These are phyloP conservation scores for Pluvialis apricaria DNA, from an alignment of 2,113 vertebrate species.

Conservation along the genomic window DNA sequence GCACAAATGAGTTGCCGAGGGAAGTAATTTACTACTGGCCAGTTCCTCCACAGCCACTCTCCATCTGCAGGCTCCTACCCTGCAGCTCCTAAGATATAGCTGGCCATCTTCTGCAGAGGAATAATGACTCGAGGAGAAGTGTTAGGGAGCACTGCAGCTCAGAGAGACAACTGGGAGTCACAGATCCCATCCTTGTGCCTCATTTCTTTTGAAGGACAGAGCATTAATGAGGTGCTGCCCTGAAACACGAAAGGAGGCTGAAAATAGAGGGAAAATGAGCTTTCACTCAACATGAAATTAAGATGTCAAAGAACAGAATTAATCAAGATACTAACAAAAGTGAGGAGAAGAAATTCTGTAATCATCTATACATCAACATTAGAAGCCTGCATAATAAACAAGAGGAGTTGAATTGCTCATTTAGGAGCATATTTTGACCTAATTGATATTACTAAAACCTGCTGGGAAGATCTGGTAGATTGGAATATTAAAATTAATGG, in stretches of 20 bases:
- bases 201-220: constrained; percentile 20
- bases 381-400: constrained; percentile 31
- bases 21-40: constrained; percentile 41
- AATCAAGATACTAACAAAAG: neutral
- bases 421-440: constrained; percentile 30
- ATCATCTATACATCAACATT: neutral
- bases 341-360: constrained; percentile 1
- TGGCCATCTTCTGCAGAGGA: neutral
- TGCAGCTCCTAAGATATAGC: neutral
- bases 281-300: constrained; percentile 29
- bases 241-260: neutral
- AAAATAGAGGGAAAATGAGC: constrained; percentile 29
- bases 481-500: constrained; percentile 24
- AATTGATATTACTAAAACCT: constrained; percentile 30
- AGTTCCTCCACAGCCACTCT: neutral
- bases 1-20: constrained; percentile 40
- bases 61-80: neutral
- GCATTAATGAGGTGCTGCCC: neutral
- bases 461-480: neutral
- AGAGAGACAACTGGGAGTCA: neutral
- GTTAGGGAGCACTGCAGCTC: neutral
- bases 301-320: constrained; percentile 20
- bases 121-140: neutral
- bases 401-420: neutral
- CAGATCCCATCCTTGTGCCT: neutral